Percentiles rank a stretch among this genome's conserved stretches.
Evolutionary conservation across 2,113 vertebrate genomes (phyloP).

Genomic region (Varanus komodoensis): DNA sequence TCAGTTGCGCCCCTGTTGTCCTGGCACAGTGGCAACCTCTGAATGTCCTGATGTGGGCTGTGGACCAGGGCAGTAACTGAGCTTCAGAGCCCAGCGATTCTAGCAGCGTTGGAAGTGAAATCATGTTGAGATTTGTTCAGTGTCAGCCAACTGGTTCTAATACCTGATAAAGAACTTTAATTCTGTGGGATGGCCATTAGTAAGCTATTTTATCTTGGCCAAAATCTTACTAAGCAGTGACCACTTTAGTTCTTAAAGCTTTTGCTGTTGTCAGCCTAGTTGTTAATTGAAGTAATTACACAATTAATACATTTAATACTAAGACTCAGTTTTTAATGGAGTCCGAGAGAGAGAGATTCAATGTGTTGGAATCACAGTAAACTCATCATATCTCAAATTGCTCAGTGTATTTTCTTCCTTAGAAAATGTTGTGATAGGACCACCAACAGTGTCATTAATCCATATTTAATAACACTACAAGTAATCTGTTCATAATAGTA

Average conservation of each 20-base stretch:
- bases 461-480: neutral
- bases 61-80: neutral
- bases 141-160: neutral
- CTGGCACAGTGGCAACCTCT: neutral
- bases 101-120: neutral
- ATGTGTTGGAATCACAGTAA: neutral
- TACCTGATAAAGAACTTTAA: neutral
- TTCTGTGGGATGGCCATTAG: neutral
- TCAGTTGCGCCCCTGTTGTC: neutral
- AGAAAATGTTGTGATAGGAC: neutral
- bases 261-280: neutral
- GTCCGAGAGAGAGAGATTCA: neutral
- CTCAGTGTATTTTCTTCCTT: neutral
- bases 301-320: neutral
- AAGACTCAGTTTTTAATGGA: neutral
- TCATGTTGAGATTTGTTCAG: no score
- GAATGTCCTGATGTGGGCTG: neutral
- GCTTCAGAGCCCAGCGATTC: neutral
- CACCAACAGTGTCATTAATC: neutral
- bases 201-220: neutral
- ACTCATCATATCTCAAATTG: neutral
- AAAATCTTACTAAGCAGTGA: neutral
- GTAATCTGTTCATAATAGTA: neutral
- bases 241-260: neutral
- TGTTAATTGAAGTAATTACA: neutral